phyloP scores from a whole-genome alignment of 2,113 vertebrate genomes.

The Ictalurus punctatus region DNA sequence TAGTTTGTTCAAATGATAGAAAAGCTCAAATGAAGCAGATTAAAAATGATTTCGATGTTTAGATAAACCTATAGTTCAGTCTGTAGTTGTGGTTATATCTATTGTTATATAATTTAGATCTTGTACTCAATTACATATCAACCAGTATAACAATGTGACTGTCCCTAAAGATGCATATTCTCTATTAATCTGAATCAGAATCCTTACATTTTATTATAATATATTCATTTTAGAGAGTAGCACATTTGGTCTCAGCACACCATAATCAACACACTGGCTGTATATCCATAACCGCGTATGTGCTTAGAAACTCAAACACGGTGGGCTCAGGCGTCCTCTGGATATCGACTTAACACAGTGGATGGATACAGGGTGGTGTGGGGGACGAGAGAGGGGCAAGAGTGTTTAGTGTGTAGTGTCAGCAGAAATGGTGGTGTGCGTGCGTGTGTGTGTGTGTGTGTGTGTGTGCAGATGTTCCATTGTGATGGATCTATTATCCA shows the following conservation, averaged over 20 bases:
- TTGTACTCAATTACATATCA: background rate
- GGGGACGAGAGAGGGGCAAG: conserved; percentile 27
- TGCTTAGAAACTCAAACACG: conserved; percentile 54
- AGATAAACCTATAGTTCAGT: background rate
- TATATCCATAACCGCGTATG: conserved; percentile 52
- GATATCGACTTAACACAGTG: conserved; percentile 66
- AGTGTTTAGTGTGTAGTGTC: conserved; percentile 62
- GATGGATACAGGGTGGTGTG: conserved; percentile 41
- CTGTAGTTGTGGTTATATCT: background rate
- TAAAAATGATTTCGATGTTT: background rate
- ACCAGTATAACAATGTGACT: background rate
- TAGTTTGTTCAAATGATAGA: background rate
- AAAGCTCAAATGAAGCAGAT: background rate
- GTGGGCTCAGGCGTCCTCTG: conserved; percentile 66
- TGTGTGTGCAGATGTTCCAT: conserved; percentile 78
- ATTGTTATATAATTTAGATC: background rate
- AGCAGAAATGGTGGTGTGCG: conserved; percentile 42
- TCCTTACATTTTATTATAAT: conserved; percentile 25
- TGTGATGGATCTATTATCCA: conserved; percentile 99
- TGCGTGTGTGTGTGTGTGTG: conserved; percentile 25
- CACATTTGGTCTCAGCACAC: conserved; percentile 31
- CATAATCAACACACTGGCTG: conserved; percentile 27
- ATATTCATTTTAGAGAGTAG: conserved; percentile 15
- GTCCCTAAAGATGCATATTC: background rate
- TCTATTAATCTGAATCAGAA: conserved; percentile 10